Evolutionary conservation across 1,140 invertebrate genomes (phyloP), one percentile per base, ranked within the genome.

Genomic region (Colletes latitarsis): DNA sequence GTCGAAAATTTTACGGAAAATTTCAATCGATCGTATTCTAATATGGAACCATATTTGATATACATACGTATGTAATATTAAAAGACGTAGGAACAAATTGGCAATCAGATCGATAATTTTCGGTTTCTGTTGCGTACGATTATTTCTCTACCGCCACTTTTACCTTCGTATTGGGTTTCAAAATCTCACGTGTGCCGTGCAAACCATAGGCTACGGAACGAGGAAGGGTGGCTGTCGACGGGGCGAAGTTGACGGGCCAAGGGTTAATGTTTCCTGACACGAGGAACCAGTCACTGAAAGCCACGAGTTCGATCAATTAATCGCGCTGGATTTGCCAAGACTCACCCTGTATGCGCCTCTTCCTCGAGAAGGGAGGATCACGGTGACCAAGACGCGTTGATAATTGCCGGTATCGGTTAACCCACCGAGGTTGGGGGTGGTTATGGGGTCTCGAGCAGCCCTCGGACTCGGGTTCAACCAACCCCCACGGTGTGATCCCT

Each of bases 371-470:
- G 77, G 77, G 72, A 64, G 53, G 71, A 80, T 71, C 68, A 89
- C 76, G 63, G 85, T 89, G 86, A 83, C 85, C 85, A 88, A 87
- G 88, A 89, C 90, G 93, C 92, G 92, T 93, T 93, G 91, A 92
- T 93, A 93, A 93, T 93, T 93, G 92, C 90, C 90, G 91, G 91
- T 93, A 92, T 93, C 92, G 92, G 93, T 93, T 93, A 93, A 93
- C 92, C 92, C 88, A 30, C 2, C 3, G 30, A 9, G 60, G 30
- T 9, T 64, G 90, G 90, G 88, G 83, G 69, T 87, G 86, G 86
- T 80, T 87, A 84, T 55, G 79, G 83, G 78, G 82, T 84, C 82
- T 80, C 75, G 82, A 84, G 72, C 86, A 88, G 72, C 82, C 86
- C 43, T 67, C 39, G 46, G 67, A 30, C 39, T 53, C 53, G 46